A percentile compares a stretch with the other conserved stretches of the same genome.
Evolutionary conservation across 2,888 invertebrate species (phyloP).

Genomic region (Polydrusus cervinus): DNA sequence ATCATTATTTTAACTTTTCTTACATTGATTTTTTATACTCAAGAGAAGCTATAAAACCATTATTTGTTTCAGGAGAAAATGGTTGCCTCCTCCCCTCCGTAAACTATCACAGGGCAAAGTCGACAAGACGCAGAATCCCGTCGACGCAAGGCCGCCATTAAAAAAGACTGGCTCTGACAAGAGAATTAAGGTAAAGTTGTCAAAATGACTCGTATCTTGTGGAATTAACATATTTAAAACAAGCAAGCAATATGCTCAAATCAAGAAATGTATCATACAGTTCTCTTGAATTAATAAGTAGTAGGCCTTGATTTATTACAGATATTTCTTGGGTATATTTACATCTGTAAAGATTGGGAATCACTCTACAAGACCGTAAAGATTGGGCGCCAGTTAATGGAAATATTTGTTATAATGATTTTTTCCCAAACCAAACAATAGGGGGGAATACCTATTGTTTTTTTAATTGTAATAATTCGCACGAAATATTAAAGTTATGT

Average conservation of each 20-base stretch:
- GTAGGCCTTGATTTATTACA: too few relatives aligned
- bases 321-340: too few relatives aligned
- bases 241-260: too few relatives aligned
- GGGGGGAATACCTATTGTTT: slow-evolving; percentile 8
- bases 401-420: neutral
- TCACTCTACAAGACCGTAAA: too few relatives aligned
- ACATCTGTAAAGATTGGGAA: too few relatives aligned
- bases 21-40: too few relatives aligned
- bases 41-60: neutral
- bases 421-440: slow-evolving; percentile 1
- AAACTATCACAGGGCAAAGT: slow-evolving; percentile 92
- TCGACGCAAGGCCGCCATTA: slow-evolving; percentile 75
- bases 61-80: slow-evolving; percentile 82
- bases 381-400: neutral
- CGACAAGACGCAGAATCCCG: slow-evolving; percentile 79
- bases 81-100: slow-evolving; percentile 90
- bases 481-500: neutral
- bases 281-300: too few relatives aligned
- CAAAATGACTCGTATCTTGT: neutral
- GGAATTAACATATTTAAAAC: too few relatives aligned
- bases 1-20: too few relatives aligned
- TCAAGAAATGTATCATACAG: too few relatives aligned
- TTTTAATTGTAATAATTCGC: neutral
- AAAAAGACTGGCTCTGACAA: slow-evolving; percentile 90
- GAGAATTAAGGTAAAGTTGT: slow-evolving; percentile 83